A percentile compares a stretch with the other conserved stretches of the same genome.
phyloP scores from a whole-genome alignment of 1,140 invertebrate genomes.

The Medauroidea extradentata region DNA sequence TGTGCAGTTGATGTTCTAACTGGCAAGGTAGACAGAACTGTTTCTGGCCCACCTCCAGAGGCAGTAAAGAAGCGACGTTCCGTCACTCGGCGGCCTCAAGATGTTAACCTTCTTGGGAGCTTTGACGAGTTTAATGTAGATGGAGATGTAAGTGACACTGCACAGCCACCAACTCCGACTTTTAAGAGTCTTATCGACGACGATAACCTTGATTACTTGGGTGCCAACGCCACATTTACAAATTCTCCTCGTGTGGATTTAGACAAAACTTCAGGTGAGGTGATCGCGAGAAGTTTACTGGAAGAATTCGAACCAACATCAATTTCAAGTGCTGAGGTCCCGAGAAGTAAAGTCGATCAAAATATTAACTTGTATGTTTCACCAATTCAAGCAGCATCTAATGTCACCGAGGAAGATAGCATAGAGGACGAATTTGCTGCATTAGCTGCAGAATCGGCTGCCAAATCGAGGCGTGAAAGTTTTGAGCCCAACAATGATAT shows the following conservation, averaged over 20 bases:
- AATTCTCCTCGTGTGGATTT: background rate
- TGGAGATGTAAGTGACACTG: background rate
- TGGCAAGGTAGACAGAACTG: constrained; percentile 17
- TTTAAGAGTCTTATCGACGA: constrained; percentile 6
- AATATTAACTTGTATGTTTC: too few species aligned
- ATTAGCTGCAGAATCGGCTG: constrained; percentile 65
- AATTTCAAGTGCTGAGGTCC: too few species aligned
- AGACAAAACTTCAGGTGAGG: background rate
- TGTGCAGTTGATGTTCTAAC: constrained; percentile 38
- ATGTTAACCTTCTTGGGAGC: constrained; percentile 24
- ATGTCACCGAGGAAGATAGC: constrained; percentile 36
- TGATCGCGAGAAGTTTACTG: background rate
- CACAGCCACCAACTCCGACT: background rate
- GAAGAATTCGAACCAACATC: too few species aligned
- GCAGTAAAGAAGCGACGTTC: constrained; percentile 13
- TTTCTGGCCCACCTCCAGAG: background rate
- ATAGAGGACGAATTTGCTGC: constrained; percentile 68
- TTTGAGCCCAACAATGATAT: constrained; percentile 1
- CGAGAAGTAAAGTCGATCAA: too few species aligned
- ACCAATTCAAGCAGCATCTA: too few species aligned
- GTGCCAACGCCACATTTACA: background rate
- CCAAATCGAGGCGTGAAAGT: constrained; percentile 38
- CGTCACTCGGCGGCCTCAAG: constrained; percentile 19
- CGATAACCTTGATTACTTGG: background rate
- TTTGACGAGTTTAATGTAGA: constrained; percentile 16